Conservation (phyloP, 2,888 invertebrate genomes). For the Phyto melanocephala region DNA sequence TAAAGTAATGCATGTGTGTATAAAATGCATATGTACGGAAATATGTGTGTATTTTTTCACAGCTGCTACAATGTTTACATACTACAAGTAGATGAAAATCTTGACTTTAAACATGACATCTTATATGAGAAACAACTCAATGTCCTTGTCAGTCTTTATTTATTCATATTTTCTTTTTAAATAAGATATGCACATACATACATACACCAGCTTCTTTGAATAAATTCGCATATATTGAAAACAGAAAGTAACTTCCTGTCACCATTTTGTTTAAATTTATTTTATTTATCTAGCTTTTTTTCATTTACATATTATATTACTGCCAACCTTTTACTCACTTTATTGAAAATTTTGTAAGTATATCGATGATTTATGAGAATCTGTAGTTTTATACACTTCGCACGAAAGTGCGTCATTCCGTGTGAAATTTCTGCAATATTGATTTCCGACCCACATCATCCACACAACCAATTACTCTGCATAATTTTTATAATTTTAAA, state of each 20-base stretch:
- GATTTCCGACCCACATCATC: too few species aligned
- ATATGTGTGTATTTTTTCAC: neutral
- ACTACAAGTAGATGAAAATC: neutral
- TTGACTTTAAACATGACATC: constrained; percentile 29
- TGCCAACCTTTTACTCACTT: too few species aligned
- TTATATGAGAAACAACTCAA: constrained; percentile 29
- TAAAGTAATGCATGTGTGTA: neutral
- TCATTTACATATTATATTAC: too few species aligned
- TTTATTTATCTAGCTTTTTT: neutral
- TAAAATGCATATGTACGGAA: neutral
- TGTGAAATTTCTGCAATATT: too few species aligned
- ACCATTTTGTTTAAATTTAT: constrained; percentile 29
- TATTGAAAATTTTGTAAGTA: too few species aligned
- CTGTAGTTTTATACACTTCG: too few species aligned
- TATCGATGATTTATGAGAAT: too few species aligned
- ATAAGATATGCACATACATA: neutral
- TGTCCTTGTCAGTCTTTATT: constrained; percentile 30
- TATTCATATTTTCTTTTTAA: constrained; percentile 2
- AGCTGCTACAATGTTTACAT: constrained; percentile 22
- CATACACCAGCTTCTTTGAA: neutral
- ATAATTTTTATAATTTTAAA: too few species aligned
- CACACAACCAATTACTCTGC: too few species aligned
- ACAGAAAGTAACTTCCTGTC: constrained; percentile 42
- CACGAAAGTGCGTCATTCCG: too few species aligned
- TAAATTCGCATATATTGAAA: neutral